Percentiles rank a stretch among this genome's conserved stretches.
Evolutionary conservation across 2,888 invertebrate species (phyloP).

Genomic region (Bombylius major): DNA sequence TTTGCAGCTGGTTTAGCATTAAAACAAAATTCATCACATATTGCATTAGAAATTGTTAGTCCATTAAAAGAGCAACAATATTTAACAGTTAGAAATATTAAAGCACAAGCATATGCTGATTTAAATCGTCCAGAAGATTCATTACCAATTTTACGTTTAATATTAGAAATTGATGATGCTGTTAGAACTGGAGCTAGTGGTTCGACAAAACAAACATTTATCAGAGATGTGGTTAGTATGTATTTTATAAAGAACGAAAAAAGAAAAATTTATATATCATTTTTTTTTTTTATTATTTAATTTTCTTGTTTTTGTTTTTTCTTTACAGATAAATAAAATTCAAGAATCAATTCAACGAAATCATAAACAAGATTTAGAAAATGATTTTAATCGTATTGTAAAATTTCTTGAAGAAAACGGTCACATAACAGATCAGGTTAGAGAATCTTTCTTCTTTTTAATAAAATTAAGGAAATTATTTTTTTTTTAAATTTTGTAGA

Average conservation of each 20-base stretch:
- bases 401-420: constrained; percentile 40
- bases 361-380: constrained; percentile 40
- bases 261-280: too few relatives aligned
- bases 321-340: constrained; percentile 36
- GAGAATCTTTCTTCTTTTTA: not conserved
- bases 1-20: constrained; percentile 54
- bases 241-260: constrained; percentile 9
- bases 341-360: constrained; percentile 38
- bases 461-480: not conserved
- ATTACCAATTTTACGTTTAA: constrained; percentile 43
- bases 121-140: constrained; percentile 52
- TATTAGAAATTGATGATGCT: constrained; percentile 45
- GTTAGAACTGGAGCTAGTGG: constrained; percentile 18
- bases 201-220: constrained; percentile 44
- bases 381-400: constrained; percentile 44
- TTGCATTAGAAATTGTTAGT: constrained; percentile 54
- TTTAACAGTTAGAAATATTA: constrained; percentile 55
- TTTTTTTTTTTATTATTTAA: not conserved
- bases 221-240: constrained; percentile 47
- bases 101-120: constrained; percentile 47
- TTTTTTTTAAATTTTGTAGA: constrained; percentile 3
- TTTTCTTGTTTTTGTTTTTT: not conserved
- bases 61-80: constrained; percentile 44
- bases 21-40: constrained; percentile 51
- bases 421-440: constrained; percentile 10